Conservation (phyloP, 2,888 invertebrate genomes). For the Synanthedon myopaeformis region DNA sequence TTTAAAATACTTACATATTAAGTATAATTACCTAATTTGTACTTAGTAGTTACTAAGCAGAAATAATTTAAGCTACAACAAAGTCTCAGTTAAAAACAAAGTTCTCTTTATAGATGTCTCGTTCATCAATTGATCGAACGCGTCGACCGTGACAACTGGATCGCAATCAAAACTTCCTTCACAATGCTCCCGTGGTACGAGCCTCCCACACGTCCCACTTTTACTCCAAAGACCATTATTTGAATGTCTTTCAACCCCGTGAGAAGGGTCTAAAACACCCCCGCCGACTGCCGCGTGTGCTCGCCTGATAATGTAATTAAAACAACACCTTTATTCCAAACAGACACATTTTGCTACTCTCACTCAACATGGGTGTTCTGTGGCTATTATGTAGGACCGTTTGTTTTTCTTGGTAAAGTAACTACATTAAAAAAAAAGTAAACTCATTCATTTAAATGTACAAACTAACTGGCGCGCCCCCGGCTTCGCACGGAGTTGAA, state of each 20-base stretch:
- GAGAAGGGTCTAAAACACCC: slow-evolving; percentile 48
- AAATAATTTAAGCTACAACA: background rate
- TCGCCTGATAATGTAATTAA: slow-evolving; percentile 68
- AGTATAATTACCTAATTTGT: no score
- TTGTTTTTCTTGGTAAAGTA: no score
- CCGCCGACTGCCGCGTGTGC: slow-evolving; percentile 43
- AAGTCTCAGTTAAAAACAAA: slow-evolving; percentile 3
- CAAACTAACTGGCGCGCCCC: no score
- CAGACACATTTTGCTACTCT: slow-evolving; percentile 16
- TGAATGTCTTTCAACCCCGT: slow-evolving; percentile 66
- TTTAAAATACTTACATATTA: no score
- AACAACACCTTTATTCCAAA: slow-evolving; percentile 66
- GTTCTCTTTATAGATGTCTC: background rate
- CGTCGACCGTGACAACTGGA: slow-evolving; percentile 51
- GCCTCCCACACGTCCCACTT: slow-evolving; percentile 31
- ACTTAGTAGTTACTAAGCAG: no score
- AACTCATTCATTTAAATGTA: no score
- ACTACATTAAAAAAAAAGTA: no score
- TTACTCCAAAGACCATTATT: slow-evolving; percentile 64
- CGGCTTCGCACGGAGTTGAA: no score
- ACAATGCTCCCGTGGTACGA: background rate
- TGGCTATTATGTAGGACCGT: no score
- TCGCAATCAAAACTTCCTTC: slow-evolving; percentile 59
- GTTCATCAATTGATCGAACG: slow-evolving; percentile 39
- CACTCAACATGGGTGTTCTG: no score